Evolutionary conservation across 2,888 invertebrate genomes (phyloP).

Genomic region (Nomada hirtipes): DNA sequence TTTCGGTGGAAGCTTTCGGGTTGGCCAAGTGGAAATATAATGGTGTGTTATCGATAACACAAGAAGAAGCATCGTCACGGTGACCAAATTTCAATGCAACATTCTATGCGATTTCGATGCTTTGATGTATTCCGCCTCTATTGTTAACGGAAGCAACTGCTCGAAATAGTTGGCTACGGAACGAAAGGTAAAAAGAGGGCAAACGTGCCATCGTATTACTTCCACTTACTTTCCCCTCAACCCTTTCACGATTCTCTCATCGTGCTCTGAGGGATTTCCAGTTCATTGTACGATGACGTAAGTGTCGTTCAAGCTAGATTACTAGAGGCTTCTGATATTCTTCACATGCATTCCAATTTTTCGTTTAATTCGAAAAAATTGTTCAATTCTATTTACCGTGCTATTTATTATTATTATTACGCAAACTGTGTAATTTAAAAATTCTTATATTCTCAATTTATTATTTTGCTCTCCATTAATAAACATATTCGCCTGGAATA

Average conservation of each 20-base stretch:
- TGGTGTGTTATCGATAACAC: constrained; percentile 57
- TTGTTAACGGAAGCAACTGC: constrained; percentile 51
- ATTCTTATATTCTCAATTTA: too few relatives aligned
- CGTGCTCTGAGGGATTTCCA: constrained; percentile 4
- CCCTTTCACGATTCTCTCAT: neutral
- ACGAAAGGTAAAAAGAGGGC: constrained; percentile 40
- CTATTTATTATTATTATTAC: too few relatives aligned
- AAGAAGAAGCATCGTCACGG: constrained; percentile 1
- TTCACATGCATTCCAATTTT: neutral
- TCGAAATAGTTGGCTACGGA: constrained; percentile 46
- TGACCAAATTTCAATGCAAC: constrained; percentile 48
- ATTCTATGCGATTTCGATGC: constrained; percentile 48
- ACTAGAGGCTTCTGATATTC: neutral
- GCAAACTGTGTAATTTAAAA: too few relatives aligned
- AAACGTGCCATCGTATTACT: constrained; percentile 35
- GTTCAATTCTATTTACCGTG: too few relatives aligned
- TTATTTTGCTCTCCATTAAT: too few relatives aligned
- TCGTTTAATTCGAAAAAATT: too few relatives aligned
- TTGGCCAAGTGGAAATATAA: constrained; percentile 46
- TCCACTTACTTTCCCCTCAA: constrained; percentile 39
- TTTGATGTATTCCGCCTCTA: constrained; percentile 62
- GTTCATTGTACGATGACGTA: neutral
- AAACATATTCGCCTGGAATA: too few relatives aligned
- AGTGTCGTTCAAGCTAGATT: neutral
- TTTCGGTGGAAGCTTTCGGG: constrained; percentile 40